Evolutionary conservation across 2,113 vertebrate genomes (phyloP).

Genomic region (Mobula hypostoma): DNA sequence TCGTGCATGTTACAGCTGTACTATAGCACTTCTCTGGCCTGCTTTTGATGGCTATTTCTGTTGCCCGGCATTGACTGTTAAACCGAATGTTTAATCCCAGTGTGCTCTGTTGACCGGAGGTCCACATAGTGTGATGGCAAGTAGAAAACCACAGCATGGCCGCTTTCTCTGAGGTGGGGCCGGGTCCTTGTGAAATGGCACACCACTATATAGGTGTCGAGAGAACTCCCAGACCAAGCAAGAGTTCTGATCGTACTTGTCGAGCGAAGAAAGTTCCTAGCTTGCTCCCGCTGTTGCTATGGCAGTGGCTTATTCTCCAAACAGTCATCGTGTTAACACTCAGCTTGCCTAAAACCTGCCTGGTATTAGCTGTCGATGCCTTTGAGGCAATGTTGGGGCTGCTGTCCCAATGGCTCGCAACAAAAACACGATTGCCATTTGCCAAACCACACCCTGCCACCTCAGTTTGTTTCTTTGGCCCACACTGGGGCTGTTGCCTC

Average conservation of each 20-base stretch:
- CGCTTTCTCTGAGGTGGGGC: too few species aligned
- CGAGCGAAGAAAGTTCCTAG: neutral
- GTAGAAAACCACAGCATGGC: too few species aligned
- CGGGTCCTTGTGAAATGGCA: neutral
- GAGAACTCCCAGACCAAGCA: neutral
- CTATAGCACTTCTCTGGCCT: neutral
- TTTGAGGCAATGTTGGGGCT: neutral
- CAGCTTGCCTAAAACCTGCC: neutral
- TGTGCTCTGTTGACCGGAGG: neutral
- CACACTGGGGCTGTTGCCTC: too few species aligned
- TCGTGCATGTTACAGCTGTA: neutral
- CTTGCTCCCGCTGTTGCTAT: neutral
- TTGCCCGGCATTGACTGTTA: slow-evolving; percentile 17
- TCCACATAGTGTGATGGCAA: neutral
- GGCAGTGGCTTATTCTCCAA: neutral
- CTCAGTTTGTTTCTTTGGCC: neutral
- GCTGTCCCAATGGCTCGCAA: neutral
- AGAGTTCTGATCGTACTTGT: neutral
- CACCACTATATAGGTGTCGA: neutral
- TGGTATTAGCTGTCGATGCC: neutral
- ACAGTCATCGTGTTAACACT: neutral
- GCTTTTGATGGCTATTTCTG: neutral
- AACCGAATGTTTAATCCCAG: neutral
- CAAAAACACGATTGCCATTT: too few species aligned
- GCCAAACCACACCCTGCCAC: too few species aligned